These are phyloP conservation scores for Pseudochirops corinnae DNA, from an alignment of 2,797 vertebrate species.

Conservation along the genomic window DNA sequence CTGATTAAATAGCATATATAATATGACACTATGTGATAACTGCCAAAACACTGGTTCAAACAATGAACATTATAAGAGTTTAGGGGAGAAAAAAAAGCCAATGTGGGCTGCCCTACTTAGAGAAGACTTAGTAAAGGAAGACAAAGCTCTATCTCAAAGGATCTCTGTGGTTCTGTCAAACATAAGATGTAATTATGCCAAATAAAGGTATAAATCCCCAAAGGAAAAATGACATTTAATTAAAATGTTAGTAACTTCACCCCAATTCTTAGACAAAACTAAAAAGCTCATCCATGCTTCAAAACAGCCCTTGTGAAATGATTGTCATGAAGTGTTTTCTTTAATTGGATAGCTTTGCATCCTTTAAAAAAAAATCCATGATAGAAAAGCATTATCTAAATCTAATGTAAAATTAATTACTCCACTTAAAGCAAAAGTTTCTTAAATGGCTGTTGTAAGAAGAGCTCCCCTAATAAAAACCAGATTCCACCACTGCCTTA, in stretches of 20 bases:
- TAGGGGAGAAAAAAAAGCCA: not conserved
- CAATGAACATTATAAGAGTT: not conserved
- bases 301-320: not conserved
- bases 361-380: not conserved
- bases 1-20: not conserved
- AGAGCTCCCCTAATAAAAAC: not conserved
- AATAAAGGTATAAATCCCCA: slow-evolving; percentile 38
- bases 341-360: slow-evolving; percentile 53
- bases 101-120: not conserved
- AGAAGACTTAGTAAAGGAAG: not conserved
- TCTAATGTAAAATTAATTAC: not conserved
- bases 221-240: slow-evolving; percentile 52
- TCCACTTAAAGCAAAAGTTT: not conserved
- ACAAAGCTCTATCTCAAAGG: not conserved
- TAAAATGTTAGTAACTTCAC: slow-evolving; percentile 59
- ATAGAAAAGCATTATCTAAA: slow-evolving; percentile 52
- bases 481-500: not conserved
- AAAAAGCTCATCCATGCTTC: not conserved
- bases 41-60: not conserved
- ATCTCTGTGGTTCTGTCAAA: slow-evolving; percentile 7
- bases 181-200: slow-evolving; percentile 18
- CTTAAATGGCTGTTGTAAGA: not conserved
- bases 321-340: not conserved
- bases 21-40: not conserved
- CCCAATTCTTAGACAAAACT: slow-evolving; percentile 25